Evolutionary conservation across 2,113 vertebrate species (phyloP), one percentile per base, ranked within the genome.

Genomic region (Brevimyrus niger): DNA sequence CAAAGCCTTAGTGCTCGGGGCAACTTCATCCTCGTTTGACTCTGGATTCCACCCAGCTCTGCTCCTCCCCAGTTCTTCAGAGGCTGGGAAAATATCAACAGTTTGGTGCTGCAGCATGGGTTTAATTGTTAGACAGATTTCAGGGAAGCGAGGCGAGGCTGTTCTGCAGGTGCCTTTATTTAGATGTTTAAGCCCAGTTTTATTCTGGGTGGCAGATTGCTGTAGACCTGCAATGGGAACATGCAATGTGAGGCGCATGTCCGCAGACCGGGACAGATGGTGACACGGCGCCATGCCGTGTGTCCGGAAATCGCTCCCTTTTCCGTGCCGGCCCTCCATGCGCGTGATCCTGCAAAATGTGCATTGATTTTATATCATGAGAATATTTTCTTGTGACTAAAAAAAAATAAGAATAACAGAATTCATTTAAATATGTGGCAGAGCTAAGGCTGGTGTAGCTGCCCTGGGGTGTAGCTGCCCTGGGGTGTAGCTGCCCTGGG

Each of bases 121-220:
- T 23, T 84, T 84, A 84, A 84, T 84, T 47, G 42, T 84, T 44
- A 23, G 44, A 84, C 15, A 47, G 44, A 47, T 84, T 84, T n/a
- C 38, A 2, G 19, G 19, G 10, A 4, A 46, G 44, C 44, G 3
- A 23, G 21, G 1, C 8, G 19, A 84, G 23, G 10, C 8, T 44
- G 44, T 84, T n/a, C 44, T 42, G 73, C 15, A 21, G 35, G 82
- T 84, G 44, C 19, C 82, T 84, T 84, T 84, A 84, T 47, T 84
- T 84, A 84, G 82, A 84, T 46, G 21, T 46, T 84, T 84, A 47
- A 84, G 82, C 44, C 82, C 38, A 46, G 35, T 44, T 84, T 84
- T 11, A 84, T 84, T 84, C 82, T 47, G 82, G 82, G 82, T n/a
- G 44, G 44, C 82, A 84, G 42, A 84, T 84, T 84, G 38, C 42